Base-by-base conservation (phyloP, 2,113 vertebrate genomes). In the Litocranius walleri region DNA sequence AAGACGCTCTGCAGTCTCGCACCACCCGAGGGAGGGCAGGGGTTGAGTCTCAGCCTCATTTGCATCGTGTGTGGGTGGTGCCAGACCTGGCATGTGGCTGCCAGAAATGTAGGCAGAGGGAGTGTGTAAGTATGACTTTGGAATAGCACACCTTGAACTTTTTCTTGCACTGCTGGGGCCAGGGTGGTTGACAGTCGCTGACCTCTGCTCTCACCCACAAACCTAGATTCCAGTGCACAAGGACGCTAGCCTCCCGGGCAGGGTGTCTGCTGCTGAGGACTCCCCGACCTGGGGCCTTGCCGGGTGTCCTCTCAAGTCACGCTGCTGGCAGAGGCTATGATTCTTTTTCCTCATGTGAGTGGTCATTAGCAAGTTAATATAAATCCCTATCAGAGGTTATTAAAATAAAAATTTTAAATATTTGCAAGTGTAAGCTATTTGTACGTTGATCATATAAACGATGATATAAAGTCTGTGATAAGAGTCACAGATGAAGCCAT, bases 221-320 rank as follows among this genome's bases (percentile, higher is more conserved):
- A 77, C 12, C 56, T 3, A 50, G 52, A 81, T n/a, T 30, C 52
- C 15, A n/a, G 5, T 4, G 21, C 12, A 91, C 23, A 81, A 57
- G 50, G 83, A 40, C 0, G 2, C 30, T 56, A 74, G 48, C 43
- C 36, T 84, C 82, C 74, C 1, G 1, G 21, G 30, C 17, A 54
- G 45, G 52, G 74, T 50, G 25, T 25, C 5, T 19, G 45, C 30
- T 2, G 1, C 8, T n/a, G 45, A 54, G 67, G 64, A 77, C 25
- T n/a, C 12, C 17, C 50, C 0, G 1, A 11, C 1, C 1, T 43
- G 6, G 45, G 25, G n/a, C 33, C 11, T 54, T 0, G 2, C 14
- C 7, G 2, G 23, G 13, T 17, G 56, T 21, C 56, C 48, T 61
- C 5, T 48, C 48, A 86, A 64, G 80, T 27, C 57, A 36, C 3